These are phyloP conservation scores for Cepphus grylle DNA, from an alignment of 2,113 vertebrate genomes.

Conservation along the genomic window DNA sequence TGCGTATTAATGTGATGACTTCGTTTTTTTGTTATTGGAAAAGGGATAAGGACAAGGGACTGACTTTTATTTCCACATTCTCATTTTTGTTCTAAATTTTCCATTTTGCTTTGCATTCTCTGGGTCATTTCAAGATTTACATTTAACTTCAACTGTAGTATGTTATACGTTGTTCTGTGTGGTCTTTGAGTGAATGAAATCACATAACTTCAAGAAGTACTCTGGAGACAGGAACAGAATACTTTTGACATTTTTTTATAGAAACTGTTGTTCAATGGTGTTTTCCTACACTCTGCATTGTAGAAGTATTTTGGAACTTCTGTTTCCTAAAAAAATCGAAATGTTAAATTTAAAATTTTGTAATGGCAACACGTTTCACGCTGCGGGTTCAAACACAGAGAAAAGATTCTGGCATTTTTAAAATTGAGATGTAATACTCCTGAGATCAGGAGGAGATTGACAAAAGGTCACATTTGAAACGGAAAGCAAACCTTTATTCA, in stretches of 20 bases:
- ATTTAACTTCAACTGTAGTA: neutral
- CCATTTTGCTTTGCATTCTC: neutral
- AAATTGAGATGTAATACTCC: neutral
- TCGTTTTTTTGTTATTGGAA: neutral
- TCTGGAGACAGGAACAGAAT: neutral
- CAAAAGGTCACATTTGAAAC: neutral
- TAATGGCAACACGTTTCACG: rapidly evolving
- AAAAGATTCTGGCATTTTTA: neutral
- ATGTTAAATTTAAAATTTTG: neutral
- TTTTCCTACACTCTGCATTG: neutral
- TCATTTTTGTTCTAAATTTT: neutral
- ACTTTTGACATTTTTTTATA: neutral
- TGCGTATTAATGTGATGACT: neutral
- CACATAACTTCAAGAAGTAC: neutral
- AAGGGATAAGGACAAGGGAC: neutral
- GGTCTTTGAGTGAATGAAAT: neutral
- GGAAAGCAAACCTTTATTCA: neutral
- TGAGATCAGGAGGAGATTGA: neutral
- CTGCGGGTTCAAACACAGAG: neutral
- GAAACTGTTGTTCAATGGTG: neutral
- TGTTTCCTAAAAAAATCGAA: neutral
- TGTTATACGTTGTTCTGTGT: neutral
- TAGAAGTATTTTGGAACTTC: neutral
- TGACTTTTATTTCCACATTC: neutral
- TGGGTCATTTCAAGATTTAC: neutral